Evolutionary conservation across 2,797 vertebrate genomes (phyloP).

Genomic region (Menidia menidia): DNA sequence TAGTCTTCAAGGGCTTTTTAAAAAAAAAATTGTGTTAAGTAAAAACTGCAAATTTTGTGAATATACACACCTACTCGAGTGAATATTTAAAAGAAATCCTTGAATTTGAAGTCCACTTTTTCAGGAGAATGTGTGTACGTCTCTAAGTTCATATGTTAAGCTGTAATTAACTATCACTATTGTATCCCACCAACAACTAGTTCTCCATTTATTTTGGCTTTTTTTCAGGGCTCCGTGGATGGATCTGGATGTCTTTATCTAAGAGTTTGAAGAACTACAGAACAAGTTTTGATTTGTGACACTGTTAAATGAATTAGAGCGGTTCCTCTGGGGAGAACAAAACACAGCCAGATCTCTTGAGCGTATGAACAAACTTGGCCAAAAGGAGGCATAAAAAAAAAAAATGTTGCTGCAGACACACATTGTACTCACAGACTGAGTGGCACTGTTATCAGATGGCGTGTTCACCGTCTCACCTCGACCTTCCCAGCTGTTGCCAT

Average conservation of each 20-base stretch:
- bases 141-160: no score
- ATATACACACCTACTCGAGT: no score
- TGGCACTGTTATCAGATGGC: constrained; percentile 26
- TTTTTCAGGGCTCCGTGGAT: neutral
- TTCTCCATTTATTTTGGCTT: neutral
- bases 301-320: no score
- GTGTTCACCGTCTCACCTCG: constrained; percentile 27
- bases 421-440: neutral
- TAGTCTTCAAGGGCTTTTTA: no score
- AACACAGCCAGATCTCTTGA: neutral
- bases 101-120: no score
- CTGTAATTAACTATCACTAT: no score
- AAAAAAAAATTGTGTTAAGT: no score
- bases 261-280: neutral
- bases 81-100: no score
- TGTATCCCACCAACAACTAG: neutral
- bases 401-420: neutral
- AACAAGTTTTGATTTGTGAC: no score
- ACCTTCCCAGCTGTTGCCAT: constrained; percentile 22
- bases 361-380: neutral
- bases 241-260: neutral
- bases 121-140: no score
- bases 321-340: neutral
- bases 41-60: no score
- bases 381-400: constrained; percentile 1